Base-by-base conservation (phyloP, 2,888 invertebrate genomes). In the Antheraea yamamai region DNA sequence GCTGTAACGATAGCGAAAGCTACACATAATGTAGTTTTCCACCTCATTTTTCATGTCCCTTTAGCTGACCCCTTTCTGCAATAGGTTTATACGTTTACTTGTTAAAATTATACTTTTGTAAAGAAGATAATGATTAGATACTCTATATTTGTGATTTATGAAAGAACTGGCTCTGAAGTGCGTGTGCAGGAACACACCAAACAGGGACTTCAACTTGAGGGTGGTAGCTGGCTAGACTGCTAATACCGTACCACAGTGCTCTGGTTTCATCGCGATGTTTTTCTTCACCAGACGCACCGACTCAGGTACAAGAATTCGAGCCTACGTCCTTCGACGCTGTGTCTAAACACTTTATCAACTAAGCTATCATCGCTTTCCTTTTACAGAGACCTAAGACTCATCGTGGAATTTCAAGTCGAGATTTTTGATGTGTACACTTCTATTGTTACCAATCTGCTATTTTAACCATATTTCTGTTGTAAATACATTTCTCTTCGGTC, bases 1-100 rank as follows among this genome's bases (percentile, higher is more conserved):
- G 76, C 74, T 26, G 75, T 75, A 51, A 79, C 75, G 71, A 85
- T 61, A 51, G 78, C 76, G 64, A 78, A 79, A 71, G 77, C 72
- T 52, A 85, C 74, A 81, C 80, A 84, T 52, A 84, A 39, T 73
- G 75, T 73, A 78, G 71, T 72, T 61, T 78, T 78, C 84, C 85
- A 84, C 79, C 80, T 79, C 87, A 88, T 88, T 77, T 74, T 84
- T 79, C 58, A 78, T 74, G 76, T 76, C 55, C 72, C 52, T 76
- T 75, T 74, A 47, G 20, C 4, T 18, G 35, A 47, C 61, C 14
- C 77, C 79, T 80, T 73, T 80, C 84, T 84, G 81, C 16, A 82
- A 83, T 74, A 64, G 58, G 2, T 39, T 75, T 23, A 75, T n/a
- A 6, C 2, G 0, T 58, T 58, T 58, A n/a, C 8, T 58, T n/a